These are phyloP conservation scores for Wasmannia auropunctata DNA, from an alignment of 1,140 invertebrate species.

Conservation along the genomic window DNA sequence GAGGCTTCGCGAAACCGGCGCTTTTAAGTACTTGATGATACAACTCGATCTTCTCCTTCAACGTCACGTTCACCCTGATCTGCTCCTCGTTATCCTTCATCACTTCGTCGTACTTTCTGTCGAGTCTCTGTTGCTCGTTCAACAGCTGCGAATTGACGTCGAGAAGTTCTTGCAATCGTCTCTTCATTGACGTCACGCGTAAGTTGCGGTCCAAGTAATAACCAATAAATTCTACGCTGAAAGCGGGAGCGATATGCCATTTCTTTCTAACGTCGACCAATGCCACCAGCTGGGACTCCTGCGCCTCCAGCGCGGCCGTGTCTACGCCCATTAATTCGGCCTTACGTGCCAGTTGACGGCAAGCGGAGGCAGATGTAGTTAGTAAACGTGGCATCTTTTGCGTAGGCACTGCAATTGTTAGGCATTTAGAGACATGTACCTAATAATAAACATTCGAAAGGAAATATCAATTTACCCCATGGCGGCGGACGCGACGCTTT, in stretches of 20 bases:
- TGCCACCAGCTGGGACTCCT: constrained; percentile 92
- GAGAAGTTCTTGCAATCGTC: constrained; percentile 90
- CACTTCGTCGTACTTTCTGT: constrained; percentile 92
- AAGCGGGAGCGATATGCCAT: constrained; percentile 96
- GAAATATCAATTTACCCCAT: constrained; percentile 89
- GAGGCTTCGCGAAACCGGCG: constrained; percentile 78
- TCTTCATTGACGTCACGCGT: constrained; percentile 91
- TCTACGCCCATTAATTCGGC: constrained; percentile 96
- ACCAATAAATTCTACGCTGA: constrained; percentile 96
- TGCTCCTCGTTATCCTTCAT: constrained; percentile 84
- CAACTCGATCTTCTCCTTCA: constrained; percentile 86
- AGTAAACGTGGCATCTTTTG: constrained; percentile 97
- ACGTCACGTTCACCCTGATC: constrained; percentile 83
- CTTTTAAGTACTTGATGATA: constrained; percentile 80
- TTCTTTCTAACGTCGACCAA: constrained; percentile 95
- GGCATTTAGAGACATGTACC: background rate
- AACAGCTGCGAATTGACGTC: constrained; percentile 90
- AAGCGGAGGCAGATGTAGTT: constrained; percentile 95
- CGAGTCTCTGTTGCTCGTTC: constrained; percentile 90
- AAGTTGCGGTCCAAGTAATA: constrained; percentile 96
- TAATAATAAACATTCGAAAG: constrained; percentile 3
- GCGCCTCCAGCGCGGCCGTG: constrained; percentile 90
- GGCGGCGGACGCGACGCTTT: constrained; percentile 92
- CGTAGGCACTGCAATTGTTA: constrained; percentile 90
- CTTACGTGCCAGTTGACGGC: constrained; percentile 93